Percentiles rank a stretch among this genome's conserved stretches.
Conservation (phyloP, 2,113 vertebrate species). For the Pandion haliaetus region DNA sequence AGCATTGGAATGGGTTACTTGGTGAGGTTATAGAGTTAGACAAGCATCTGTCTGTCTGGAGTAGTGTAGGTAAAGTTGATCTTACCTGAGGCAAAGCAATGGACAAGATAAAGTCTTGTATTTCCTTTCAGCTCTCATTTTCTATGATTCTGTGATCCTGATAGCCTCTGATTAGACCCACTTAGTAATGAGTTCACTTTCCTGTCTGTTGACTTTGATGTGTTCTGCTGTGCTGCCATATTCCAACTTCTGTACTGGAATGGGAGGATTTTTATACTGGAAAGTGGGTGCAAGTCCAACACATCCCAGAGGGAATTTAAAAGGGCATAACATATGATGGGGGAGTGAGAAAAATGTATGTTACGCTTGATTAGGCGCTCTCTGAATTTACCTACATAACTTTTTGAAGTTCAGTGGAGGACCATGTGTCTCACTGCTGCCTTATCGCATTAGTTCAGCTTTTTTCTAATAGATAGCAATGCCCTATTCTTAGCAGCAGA, state of each 20-base stretch:
- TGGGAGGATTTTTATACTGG: background rate
- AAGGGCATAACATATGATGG: background rate
- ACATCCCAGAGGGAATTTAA: background rate
- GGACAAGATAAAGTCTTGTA: constrained; percentile 31
- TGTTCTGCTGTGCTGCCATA: background rate
- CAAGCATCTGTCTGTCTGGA: constrained; percentile 44
- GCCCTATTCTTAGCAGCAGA: background rate
- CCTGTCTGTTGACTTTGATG: background rate
- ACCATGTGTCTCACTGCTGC: background rate
- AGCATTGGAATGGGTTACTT: background rate
- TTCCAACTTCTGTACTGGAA: background rate
- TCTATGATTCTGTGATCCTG: constrained; percentile 15
- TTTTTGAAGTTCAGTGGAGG: background rate
- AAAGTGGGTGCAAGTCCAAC: background rate
- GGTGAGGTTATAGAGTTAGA: constrained; percentile 41
- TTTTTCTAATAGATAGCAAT: background rate
- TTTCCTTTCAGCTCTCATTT: constrained; percentile 58
- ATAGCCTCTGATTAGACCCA: constrained; percentile 14
- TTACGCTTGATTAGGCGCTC: background rate
- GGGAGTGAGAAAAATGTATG: background rate
- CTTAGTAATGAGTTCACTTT: constrained; percentile 31
- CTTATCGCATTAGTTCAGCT: constrained; percentile 1
- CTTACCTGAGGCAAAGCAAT: constrained; percentile 37
- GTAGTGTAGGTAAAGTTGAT: constrained; percentile 14
- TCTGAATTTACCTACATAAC: background rate